Conservation (phyloP, 64 coral and sea anemone genomes). For the Orbicella faveolata region DNA sequence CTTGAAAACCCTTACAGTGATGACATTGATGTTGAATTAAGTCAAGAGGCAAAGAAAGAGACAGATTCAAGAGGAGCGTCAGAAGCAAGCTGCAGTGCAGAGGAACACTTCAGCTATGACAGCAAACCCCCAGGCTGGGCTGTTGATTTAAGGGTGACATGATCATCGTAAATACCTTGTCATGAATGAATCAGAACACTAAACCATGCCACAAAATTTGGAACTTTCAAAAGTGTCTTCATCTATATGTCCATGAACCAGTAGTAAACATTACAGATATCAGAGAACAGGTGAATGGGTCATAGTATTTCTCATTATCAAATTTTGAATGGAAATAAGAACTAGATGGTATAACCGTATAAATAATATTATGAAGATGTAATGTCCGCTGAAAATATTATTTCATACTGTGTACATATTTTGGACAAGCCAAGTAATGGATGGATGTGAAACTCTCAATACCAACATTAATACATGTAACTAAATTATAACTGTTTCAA, state of each 20-base stretch:
- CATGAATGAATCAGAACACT: conserved; percentile 16
- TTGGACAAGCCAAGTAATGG: no score
- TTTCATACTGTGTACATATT: no score
- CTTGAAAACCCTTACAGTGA: conserved; percentile 89
- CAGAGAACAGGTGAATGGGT: background rate
- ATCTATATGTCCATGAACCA: background rate
- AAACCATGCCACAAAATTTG: background rate
- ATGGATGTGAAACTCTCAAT: no score
- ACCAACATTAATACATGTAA: no score
- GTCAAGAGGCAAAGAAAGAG: background rate
- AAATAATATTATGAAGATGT: no score
- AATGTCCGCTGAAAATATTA: no score
- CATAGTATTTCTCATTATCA: no score
- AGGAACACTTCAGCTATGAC: conserved; percentile 51
- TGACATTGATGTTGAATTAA: conserved; percentile 19
- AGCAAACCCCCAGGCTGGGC: conserved; percentile 83
- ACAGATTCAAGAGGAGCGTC: background rate
- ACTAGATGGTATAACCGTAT: no score
- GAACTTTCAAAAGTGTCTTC: background rate
- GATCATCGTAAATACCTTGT: conserved; percentile 73
- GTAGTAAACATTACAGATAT: background rate
- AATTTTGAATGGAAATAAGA: no score
- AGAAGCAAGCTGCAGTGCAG: conserved; percentile 16
- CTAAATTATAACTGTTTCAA: background rate
- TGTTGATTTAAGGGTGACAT: conserved; percentile 86